A percentile compares a stretch with the other conserved stretches of the same genome.
Evolutionary conservation across 2,888 invertebrate species (phyloP).

Genomic region (Blera fallax): DNA sequence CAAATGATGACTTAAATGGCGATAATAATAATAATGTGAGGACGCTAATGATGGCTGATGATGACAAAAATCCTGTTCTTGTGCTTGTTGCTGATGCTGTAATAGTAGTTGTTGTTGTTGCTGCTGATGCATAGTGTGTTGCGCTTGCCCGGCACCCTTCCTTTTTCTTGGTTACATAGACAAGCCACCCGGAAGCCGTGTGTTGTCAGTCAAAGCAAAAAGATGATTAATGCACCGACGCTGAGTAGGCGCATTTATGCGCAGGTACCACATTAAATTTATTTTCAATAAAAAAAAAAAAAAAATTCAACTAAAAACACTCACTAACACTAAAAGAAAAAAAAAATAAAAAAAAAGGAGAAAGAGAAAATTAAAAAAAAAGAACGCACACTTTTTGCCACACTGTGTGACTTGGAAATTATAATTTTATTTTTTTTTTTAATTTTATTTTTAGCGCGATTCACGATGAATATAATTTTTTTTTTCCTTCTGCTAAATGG

Average conservation of each 20-base stretch:
- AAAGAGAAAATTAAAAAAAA: background rate
- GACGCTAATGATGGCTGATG: conserved; percentile 65
- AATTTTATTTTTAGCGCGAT: conserved; percentile 41
- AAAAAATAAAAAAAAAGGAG: background rate
- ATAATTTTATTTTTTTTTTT: conserved; percentile 12
- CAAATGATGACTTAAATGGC: conserved; percentile 67
- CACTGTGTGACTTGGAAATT: conserved; percentile 14
- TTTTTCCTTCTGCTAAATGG: conserved; percentile 27
- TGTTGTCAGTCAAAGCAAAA: conserved; percentile 47
- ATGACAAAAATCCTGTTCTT: conserved; percentile 63
- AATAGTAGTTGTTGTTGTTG: conserved; percentile 20
- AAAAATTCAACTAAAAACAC: conserved; percentile 15
- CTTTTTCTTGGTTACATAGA: too few relatives aligned
- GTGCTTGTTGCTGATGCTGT: conserved; percentile 36
- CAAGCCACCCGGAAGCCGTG: conserved; percentile 26
- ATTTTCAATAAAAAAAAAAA: background rate
- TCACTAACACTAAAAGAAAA: conserved; percentile 42
- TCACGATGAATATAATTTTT: conserved; percentile 18
- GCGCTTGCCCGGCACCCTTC: conserved; percentile 35
- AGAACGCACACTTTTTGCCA: conserved; percentile 12
- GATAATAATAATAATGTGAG: conserved; percentile 63
- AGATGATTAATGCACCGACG: conserved; percentile 5
- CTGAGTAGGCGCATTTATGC: conserved; percentile 19
- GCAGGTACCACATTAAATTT: background rate
- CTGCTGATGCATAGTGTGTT: conserved; percentile 69